These are phyloP conservation scores for Cheilosia pagana DNA, from an alignment of 2,888 invertebrate species.

Conservation along the genomic window DNA sequence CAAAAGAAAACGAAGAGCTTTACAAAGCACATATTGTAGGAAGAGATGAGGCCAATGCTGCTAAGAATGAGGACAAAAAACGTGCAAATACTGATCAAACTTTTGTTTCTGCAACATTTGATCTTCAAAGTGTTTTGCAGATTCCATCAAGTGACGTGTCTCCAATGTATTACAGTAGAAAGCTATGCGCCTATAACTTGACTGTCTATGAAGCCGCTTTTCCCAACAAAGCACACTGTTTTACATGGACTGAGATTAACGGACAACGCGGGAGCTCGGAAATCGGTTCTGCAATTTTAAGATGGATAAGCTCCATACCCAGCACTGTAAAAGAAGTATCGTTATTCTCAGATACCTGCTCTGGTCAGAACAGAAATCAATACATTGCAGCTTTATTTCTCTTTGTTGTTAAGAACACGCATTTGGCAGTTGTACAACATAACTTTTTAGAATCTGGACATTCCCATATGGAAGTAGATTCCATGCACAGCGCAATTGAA, in stretches of 20 bases:
- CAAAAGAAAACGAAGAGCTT: conserved; percentile 30
- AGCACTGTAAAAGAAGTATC: conserved; percentile 15
- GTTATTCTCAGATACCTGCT: conserved; percentile 75
- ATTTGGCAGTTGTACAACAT: conserved; percentile 73
- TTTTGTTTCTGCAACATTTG: conserved; percentile 77
- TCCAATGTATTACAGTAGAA: conserved; percentile 78
- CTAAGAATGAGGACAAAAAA: conserved; percentile 31
- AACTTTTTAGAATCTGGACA: conserved; percentile 77
- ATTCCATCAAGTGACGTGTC: conserved; percentile 77
- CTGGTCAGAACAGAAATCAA: conserved; percentile 76
- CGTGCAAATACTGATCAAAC: conserved; percentile 27
- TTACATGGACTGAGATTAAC: conserved; percentile 73
- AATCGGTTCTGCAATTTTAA: conserved; percentile 77
- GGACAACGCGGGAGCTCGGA: conserved; percentile 25
- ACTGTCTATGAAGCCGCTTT: conserved; percentile 77
- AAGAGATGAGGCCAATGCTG: conserved; percentile 30
- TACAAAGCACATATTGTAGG: conserved; percentile 14
- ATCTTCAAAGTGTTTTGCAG: conserved; percentile 78
- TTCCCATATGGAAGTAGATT: conserved; percentile 32
- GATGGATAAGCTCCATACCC: conserved; percentile 60
- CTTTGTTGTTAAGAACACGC: conserved; percentile 64
- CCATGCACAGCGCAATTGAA: conserved; percentile 26
- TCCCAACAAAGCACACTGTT: conserved; percentile 74
- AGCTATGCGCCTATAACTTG: conserved; percentile 78
- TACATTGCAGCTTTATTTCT: conserved; percentile 68